phyloP scores from a whole-genome alignment of 92 coral and sea anemone genomes.

The Porites divaricata region DNA sequence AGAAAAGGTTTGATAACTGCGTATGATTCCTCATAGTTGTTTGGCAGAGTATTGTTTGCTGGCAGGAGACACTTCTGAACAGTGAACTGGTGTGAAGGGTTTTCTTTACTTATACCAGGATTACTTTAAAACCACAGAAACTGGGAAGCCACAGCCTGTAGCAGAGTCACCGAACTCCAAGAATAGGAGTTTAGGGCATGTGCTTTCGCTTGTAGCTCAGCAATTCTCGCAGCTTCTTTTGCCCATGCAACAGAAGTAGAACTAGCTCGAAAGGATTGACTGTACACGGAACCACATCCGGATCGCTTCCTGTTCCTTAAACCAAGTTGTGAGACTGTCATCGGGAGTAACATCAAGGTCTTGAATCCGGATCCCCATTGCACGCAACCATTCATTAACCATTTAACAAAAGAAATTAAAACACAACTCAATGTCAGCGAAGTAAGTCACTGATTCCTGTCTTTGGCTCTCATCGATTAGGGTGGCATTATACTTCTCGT shows the following conservation, averaged over 20 bases:
- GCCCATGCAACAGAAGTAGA: too few relatives aligned
- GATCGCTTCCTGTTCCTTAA: too few relatives aligned
- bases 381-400: neutral
- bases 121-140: conserved; percentile 51
- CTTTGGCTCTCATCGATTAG: neutral
- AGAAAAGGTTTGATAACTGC: conserved; percentile 28
- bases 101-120: conserved; percentile 48
- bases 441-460: neutral
- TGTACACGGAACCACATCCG: too few relatives aligned
- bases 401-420: neutral
- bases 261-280: too few relatives aligned
- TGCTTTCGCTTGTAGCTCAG: too few relatives aligned
- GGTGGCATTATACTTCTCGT: neutral
- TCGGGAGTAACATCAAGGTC: too few relatives aligned
- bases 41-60: conserved; percentile 22
- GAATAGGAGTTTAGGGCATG: conserved; percentile 19
- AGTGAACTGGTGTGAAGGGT: conserved; percentile 22
- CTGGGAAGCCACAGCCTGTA: conserved; percentile 39
- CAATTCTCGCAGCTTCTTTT: too few relatives aligned
- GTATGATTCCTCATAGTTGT: conserved; percentile 36
- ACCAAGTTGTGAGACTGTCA: too few relatives aligned
- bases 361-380: too few relatives aligned
- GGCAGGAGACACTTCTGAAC: conserved; percentile 22
- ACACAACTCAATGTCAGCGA: neutral
- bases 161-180: conserved; percentile 6